phyloP scores from a whole-genome alignment of 1,140 invertebrate species.

The Druon quercuslanigerum region DNA sequence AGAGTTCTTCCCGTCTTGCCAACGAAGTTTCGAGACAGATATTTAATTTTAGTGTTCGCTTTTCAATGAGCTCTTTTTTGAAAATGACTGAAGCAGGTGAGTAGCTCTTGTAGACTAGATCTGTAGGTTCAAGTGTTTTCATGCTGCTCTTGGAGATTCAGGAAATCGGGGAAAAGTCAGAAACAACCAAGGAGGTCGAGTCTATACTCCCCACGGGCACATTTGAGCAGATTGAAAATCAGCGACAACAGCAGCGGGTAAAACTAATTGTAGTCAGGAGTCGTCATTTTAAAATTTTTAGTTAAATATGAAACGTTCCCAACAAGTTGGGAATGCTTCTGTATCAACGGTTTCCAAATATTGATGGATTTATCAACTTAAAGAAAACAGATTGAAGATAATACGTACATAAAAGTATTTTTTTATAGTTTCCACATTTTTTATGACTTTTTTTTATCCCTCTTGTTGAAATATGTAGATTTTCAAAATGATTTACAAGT shows the following conservation, averaged over 20 bases:
- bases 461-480: constrained; percentile 37
- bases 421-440: too few relatives aligned
- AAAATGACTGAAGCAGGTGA: constrained; percentile 56
- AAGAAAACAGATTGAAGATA: not conserved
- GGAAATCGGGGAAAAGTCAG: constrained; percentile 58
- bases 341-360: not conserved
- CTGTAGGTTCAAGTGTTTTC: constrained; percentile 75
- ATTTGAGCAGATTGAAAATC: constrained; percentile 63
- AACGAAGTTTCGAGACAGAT: constrained; percentile 21
- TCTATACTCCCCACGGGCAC: constrained; percentile 58
- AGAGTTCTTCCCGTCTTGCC: constrained; percentile 43
- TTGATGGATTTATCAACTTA: constrained; percentile 1
- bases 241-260: constrained; percentile 72
- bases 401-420: too few relatives aligned
- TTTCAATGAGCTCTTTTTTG: constrained; percentile 17
- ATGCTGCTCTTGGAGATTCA: constrained; percentile 72
- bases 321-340: constrained; percentile 29
- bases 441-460: not conserved
- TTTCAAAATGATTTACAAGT: too few relatives aligned
- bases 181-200: constrained; percentile 60
- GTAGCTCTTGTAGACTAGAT: constrained; percentile 72
- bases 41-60: constrained; percentile 29
- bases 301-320: not conserved
- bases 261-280: constrained; percentile 57
- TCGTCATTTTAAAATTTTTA: constrained; percentile 27